These are phyloP conservation scores for Chaenocephalus aceratus DNA, from an alignment of 2,113 vertebrate species.

Conservation along the genomic window DNA sequence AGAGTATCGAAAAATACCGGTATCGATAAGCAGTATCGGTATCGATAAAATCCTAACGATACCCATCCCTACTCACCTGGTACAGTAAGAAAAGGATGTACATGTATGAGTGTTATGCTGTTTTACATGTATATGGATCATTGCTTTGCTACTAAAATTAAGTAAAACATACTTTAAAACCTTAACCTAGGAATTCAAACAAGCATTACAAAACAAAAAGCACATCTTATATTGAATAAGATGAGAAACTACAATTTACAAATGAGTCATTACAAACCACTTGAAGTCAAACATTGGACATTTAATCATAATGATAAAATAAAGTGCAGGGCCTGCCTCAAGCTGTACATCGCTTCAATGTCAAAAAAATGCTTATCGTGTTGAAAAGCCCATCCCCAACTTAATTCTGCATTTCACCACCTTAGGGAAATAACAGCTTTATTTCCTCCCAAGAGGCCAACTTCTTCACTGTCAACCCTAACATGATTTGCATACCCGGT, in stretches of 20 bases:
- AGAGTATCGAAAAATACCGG: no score
- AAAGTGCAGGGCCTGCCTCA: constrained; percentile 46
- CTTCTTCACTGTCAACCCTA: constrained; percentile 58
- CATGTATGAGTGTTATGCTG: background rate
- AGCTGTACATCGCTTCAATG: constrained; percentile 27
- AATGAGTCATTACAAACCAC: constrained; percentile 9
- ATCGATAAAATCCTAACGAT: no score
- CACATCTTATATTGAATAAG: background rate
- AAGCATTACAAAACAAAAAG: background rate
- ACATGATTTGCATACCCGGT: constrained; percentile 72
- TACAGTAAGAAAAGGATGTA: background rate
- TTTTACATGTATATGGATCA: background rate
- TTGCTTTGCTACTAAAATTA: background rate
- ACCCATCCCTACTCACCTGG: no score
- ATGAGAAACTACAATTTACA: background rate
- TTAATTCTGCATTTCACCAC: constrained; percentile 54
- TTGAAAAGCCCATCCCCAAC: constrained; percentile 35
- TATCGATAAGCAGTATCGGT: no score
- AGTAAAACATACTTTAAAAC: background rate
- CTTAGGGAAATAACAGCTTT: constrained; percentile 53
- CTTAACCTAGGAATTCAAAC: background rate
- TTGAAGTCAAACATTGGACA: constrained; percentile 41
- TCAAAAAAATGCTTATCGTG: constrained; percentile 57
- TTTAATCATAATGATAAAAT: constrained; percentile 32
- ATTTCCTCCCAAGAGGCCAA: constrained; percentile 55